Evolutionary conservation across 2,888 invertebrate genomes (phyloP), one percentile per base, ranked within the genome.

Genomic region (Drosophila borborema): DNA sequence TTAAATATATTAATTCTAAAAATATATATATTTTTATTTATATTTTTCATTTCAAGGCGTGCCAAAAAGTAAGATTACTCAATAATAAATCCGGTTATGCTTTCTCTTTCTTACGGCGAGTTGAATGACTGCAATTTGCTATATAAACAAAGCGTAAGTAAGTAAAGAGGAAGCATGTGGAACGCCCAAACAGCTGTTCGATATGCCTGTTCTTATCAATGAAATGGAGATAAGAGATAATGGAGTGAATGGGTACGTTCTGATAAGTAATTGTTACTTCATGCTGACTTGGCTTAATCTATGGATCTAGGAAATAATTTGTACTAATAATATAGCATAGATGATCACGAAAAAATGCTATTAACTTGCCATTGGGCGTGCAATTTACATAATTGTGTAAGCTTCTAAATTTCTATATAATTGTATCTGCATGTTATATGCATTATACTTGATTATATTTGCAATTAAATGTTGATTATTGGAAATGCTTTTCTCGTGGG

Each of bases 61-160:
- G 43, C 10, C 18, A 6, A 16, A 45, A 43, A 18, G 9, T 9
- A 5, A 18, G 10, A 10, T 3, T 18, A 10, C 20, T 12, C 1
- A 41, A 45, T 10, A 43, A 7, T 2, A 20, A 59, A 73, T 66
- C 74, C 68, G 64, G 71, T 71, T 78, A 55, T 59, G n/a, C 9
- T 66, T 74, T 65, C 65, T 28, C n/a, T 79, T 79, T 79, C 61
- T 40, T n/a, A 56, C n/a, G 40, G n/a, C 43, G 43, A 67, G 82
- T 82, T 82, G 78, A 82, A 84, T 84, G 84, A 82, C 82, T 84
- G 73, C 51, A 12, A 38, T 56, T 36, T 71, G 68, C 46, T 48
- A 63, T 31, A 74, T 43, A 40, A 74, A 64, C 20, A 28, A 68
- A 31, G 14, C 58, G 51, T 68, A 68, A 83, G 51, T 68, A 68